Percentiles rank a stretch among this genome's conserved stretches.
These are phyloP conservation scores for Argyrosomus japonicus DNA, from an alignment of 2,113 vertebrate genomes.

Conservation along the genomic window DNA sequence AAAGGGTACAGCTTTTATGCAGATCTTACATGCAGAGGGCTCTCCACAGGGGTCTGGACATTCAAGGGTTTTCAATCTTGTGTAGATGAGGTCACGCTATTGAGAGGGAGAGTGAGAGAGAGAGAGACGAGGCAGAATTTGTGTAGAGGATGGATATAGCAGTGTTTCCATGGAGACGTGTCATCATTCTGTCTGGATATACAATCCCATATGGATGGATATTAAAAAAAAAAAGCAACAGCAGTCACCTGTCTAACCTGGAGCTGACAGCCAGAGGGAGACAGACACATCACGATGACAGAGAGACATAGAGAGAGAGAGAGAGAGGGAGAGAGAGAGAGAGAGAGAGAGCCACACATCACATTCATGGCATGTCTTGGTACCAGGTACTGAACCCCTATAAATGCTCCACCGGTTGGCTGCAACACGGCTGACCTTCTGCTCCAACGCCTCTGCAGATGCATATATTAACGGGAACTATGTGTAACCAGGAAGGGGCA, in stretches of 20 bases:
- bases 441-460: background rate
- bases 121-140: constrained; percentile 13
- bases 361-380: constrained; percentile 28
- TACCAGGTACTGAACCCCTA: constrained; percentile 29
- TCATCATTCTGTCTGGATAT: constrained; percentile 52
- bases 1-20: constrained; percentile 33
- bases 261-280: constrained; percentile 66
- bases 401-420: constrained; percentile 28
- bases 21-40: constrained; percentile 41
- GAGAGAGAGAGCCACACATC: background rate
- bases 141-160: constrained; percentile 24
- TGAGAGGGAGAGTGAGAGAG: background rate
- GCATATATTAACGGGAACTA: background rate
- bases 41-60: constrained; percentile 44
- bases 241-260: constrained; percentile 62
- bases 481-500: background rate
- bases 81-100: background rate
- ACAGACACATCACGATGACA: constrained; percentile 60
- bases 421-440: constrained; percentile 13
- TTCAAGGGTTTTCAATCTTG: constrained; percentile 51
- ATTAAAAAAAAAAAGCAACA: background rate
- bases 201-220: constrained; percentile 25
- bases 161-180: constrained; percentile 68
- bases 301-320: constrained; percentile 30
- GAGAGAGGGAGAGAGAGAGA: constrained; percentile 13